Conservation (phyloP, 1,140 invertebrate genomes). For the Cydia splendana region DNA sequence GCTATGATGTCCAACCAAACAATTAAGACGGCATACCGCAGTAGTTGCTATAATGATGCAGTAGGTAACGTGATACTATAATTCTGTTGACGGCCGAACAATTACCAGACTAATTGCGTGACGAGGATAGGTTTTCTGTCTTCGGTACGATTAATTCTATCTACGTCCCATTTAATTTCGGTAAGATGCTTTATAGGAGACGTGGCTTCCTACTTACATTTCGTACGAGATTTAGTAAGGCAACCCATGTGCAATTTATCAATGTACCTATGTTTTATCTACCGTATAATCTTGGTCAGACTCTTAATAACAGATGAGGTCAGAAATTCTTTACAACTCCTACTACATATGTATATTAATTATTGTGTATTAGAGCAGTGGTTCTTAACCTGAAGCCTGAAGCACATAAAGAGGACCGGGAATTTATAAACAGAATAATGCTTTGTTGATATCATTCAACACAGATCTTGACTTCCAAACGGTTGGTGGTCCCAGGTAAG, state of each 20-base stretch:
- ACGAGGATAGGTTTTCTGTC: background rate
- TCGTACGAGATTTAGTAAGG: background rate
- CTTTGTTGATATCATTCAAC: too few relatives aligned
- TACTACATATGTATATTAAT: too few relatives aligned
- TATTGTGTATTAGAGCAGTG: too few relatives aligned
- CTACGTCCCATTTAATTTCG: background rate
- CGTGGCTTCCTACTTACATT: background rate
- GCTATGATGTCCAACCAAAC: background rate
- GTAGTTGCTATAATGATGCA: conserved; percentile 2
- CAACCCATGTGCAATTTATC: too few relatives aligned
- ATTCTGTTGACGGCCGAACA: conserved; percentile 5
- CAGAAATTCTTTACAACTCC: too few relatives aligned
- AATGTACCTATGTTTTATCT: too few relatives aligned
- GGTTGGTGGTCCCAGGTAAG: background rate
- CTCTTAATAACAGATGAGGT: too few relatives aligned
- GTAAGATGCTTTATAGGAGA: background rate
- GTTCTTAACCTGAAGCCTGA: too few relatives aligned
- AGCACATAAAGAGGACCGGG: too few relatives aligned
- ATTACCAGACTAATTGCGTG: conserved; percentile 5
- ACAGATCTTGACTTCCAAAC: too few relatives aligned
- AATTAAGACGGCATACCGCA: conserved; percentile 1
- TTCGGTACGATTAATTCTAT: background rate
- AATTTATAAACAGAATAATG: too few relatives aligned
- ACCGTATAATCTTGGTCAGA: too few relatives aligned
- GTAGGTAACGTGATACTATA: background rate